Evolutionary conservation across 2,888 invertebrate genomes (phyloP).

Genomic region (Leptopilina myrica): DNA sequence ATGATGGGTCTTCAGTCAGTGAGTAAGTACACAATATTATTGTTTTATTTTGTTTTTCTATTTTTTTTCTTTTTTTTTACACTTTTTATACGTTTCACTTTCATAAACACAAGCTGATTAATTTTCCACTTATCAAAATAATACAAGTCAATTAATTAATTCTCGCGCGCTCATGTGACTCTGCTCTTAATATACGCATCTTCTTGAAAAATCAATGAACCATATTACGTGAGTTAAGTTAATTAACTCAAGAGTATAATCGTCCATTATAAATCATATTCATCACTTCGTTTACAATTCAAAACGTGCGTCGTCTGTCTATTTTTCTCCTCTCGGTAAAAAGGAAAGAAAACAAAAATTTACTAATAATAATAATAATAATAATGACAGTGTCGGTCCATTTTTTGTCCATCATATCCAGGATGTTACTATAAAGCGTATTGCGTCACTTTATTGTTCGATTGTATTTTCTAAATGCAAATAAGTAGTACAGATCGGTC

Average conservation of each 20-base stretch:
- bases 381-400: not conserved
- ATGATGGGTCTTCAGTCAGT: conserved; percentile 85
- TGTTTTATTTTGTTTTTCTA: not conserved
- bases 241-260: conserved; percentile 13
- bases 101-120: not conserved
- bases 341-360: not conserved
- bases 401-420: conserved; percentile 5
- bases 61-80: no score
- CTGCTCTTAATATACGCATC: not conserved
- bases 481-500: conserved; percentile 9
- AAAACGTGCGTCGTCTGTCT: not conserved
- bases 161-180: not conserved
- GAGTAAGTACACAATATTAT: conserved; percentile 77
- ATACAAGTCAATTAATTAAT: conserved; percentile 23
- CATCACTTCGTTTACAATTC: not conserved
- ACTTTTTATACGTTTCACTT: not conserved
- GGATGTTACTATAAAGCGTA: not conserved
- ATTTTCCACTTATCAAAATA: not conserved
- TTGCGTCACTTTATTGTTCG: conserved; percentile 6
- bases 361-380: not conserved
- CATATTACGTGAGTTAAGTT: not conserved
- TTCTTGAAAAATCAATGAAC: conserved; percentile 6
- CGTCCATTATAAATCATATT: conserved; percentile 9
- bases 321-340: not conserved
- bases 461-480: conserved; percentile 14